Evolutionary conservation across 2,797 vertebrate genomes (phyloP), one percentile per base, ranked within the genome.

Genomic region (Falco concolor): DNA sequence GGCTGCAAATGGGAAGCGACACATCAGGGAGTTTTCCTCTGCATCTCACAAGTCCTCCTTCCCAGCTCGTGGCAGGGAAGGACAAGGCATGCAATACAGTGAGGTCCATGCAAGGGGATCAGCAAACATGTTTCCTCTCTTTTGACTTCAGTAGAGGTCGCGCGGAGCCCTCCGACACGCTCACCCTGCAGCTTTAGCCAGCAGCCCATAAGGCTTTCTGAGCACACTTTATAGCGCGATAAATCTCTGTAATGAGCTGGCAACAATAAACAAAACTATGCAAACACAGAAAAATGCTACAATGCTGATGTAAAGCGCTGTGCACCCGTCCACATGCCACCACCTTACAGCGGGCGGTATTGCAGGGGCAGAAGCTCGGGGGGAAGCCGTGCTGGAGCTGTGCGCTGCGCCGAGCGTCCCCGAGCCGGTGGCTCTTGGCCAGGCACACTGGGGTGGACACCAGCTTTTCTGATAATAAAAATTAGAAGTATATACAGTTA

Each of bases 241-340:
- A 44, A 78, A 44, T 56, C 15, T 3, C 42, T 20, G 8, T 17
- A 45, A 28, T 6, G 67, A 56, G 20, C 36, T 44, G 54, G 36
- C 23, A n/a, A 12, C 78, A n/a, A 30, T 14, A 28, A 72, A 42
- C 25, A 30, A 40, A 13, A 2, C 40, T 10, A 20, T 6, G 20
- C 47, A 42, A 40, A 32, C 14, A 7, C 34, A 67, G 11, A 56
- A 61, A 30, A 63, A 57, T 3, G 38, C 38, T 14, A 7, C 40
- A 22, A 20, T 4, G 22, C 18, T 14, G 50, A 8, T 7, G 25
- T 10, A 10, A 18, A 63, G 47, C 2, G 4, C 36, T 1, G 1
- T 2, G 30, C 5, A 1, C 25, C 3, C 0, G 1, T 10, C 36
- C 24, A 5, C 14, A 3, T 4, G 34, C 8, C 1, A 19, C 19